Percentiles rank a stretch among this genome's conserved stretches.
Conservation (phyloP, 2,888 invertebrate species). For the Dasysyrphus albostriatus region DNA sequence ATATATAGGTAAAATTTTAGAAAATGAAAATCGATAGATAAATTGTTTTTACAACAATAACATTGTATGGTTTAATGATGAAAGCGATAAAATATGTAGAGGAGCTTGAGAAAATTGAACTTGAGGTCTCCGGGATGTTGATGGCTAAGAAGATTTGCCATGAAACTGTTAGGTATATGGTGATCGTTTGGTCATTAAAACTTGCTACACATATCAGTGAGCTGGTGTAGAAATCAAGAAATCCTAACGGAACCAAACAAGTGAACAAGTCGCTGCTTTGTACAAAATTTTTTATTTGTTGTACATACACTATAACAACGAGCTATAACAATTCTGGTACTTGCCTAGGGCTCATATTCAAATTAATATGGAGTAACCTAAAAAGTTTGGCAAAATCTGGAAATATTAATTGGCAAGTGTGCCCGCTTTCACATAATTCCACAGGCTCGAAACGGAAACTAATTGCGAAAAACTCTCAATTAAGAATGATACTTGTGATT, state of each 20-base stretch:
- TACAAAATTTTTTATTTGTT: too few relatives aligned
- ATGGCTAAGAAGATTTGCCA: neutral
- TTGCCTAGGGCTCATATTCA: too few relatives aligned
- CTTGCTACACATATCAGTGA: neutral
- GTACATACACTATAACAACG: too few relatives aligned
- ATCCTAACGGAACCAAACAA: neutral
- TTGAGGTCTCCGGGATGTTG: neutral
- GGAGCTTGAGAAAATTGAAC: slow-evolving; percentile 39
- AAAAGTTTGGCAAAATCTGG: too few relatives aligned
- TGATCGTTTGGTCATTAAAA: neutral
- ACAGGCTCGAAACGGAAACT: too few relatives aligned
- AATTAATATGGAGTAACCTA: too few relatives aligned
- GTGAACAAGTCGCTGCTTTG: neutral
- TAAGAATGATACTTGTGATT: too few relatives aligned
- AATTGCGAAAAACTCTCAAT: too few relatives aligned
- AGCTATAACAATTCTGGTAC: too few relatives aligned
- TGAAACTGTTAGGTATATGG: neutral
- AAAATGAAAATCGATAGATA: slow-evolving; percentile 40
- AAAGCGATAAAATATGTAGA: slow-evolving; percentile 37
- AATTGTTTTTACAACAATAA: slow-evolving; percentile 26
- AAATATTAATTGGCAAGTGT: too few relatives aligned
- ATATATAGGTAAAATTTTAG: neutral
- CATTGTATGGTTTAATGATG: slow-evolving; percentile 46
- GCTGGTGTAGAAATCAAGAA: neutral
- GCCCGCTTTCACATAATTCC: too few relatives aligned